Percentiles rank a stretch among this genome's conserved stretches.
Conservation (phyloP, 53 echinoderm and acorn worm genomes). For the Antedon mediterranea region DNA sequence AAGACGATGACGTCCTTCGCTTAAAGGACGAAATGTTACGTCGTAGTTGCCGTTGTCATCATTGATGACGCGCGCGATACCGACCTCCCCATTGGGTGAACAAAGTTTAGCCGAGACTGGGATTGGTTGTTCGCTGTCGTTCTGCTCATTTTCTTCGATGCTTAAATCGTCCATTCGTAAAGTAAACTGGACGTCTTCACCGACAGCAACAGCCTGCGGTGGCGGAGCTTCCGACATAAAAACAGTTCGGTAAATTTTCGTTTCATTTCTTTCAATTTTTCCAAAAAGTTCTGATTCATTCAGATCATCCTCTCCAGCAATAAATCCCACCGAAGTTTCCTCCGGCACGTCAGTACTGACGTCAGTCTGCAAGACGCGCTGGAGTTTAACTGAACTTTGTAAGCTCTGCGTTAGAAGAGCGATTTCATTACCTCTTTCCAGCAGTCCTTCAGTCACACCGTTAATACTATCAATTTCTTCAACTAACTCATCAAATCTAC, state of each 20-base stretch:
- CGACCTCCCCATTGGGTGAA: constrained; percentile 84
- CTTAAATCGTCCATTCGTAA: constrained; percentile 42
- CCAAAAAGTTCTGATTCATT: constrained; percentile 34
- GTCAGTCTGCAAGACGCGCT: constrained; percentile 46
- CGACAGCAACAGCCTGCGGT: constrained; percentile 35
- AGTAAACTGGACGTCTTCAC: constrained; percentile 52
- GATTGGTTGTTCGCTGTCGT: constrained; percentile 46
- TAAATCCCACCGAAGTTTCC: constrained; percentile 66
- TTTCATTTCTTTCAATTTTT: constrained; percentile 30
- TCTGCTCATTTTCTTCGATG: constrained; percentile 24
- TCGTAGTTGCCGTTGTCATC: constrained; percentile 73
- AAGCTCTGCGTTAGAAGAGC: constrained; percentile 64
- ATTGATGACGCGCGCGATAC: constrained; percentile 66
- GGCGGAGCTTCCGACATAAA: constrained; percentile 17
- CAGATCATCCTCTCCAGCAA: constrained; percentile 17
- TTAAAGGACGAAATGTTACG: constrained; percentile 67
- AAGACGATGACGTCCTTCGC: constrained; percentile 71
- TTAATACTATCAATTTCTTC: constrained; percentile 85
- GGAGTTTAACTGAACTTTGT: constrained; percentile 68
- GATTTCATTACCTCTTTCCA: constrained; percentile 68
- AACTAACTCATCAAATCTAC: constrained; percentile 46
- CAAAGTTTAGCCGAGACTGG: constrained; percentile 77
- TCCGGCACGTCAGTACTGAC: constrained; percentile 41
- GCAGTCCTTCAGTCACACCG: constrained; percentile 68
- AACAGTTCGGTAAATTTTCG: constrained; percentile 26